Evolutionary conservation across 2,888 invertebrate genomes (phyloP), one percentile per base, ranked within the genome.

Genomic region (Rhyacophila evoluta): DNA sequence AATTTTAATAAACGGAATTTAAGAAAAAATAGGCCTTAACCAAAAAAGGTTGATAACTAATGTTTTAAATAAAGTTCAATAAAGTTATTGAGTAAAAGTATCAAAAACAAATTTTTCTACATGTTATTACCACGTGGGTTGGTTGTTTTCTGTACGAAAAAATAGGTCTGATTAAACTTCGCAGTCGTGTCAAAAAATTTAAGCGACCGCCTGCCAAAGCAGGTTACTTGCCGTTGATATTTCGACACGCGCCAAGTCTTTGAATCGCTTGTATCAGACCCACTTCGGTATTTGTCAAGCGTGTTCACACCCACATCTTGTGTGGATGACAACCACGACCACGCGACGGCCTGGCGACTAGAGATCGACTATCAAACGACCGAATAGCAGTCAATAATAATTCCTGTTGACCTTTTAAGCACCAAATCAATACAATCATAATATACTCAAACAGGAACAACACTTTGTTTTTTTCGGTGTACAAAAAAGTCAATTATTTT

Each of bases 291-390:
- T 78, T 78, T 80, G 80, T 80, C 80, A 80, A 78, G 75, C 75
- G 78, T 76, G 77, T 80, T 78, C 75, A 80, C 80, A 78, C 80
- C 80, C 80, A 80, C 80, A 75, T 77, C 72, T 55, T 19, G 10
- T 25, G 33, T 25, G 55, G 38, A 36, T 37, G 33, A 74, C 39
- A 55, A 72, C 28, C 55, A 28, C 69, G 68, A 72, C 71, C 72
- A 73, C 77, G 12, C 70, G 77, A 75, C 41, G 15, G 19, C 39
- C n/a, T 25, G 55, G 41, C 38, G 41, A 69, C 69, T n/a, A 25
- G 10, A n/a, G 29, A 74, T 67, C 29, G 55, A 12, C 33, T 11
- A n/a, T 55, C 55, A 55, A 55, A 12, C 55, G 25, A 25, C 39
- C 39, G 15, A 39, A 39, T 12, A 39, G 12, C 55, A 55, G 19